phyloP scores from a whole-genome alignment of 2,113 vertebrate genomes.

The Plectropomus leopardus region DNA sequence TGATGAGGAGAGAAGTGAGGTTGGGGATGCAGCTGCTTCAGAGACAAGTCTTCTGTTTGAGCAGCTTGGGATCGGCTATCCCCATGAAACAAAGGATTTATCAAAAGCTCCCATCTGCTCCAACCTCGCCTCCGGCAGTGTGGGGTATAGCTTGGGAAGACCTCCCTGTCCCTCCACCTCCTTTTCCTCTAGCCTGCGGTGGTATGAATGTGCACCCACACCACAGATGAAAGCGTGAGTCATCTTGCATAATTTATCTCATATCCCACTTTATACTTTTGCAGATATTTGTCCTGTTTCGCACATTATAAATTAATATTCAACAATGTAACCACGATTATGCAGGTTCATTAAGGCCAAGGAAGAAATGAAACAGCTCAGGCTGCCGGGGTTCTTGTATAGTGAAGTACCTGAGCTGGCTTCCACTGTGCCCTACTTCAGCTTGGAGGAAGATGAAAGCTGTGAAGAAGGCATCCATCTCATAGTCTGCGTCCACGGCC shows the following conservation, averaged over 20 bases:
- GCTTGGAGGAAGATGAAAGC: conserved; percentile 92
- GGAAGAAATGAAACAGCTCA: conserved; percentile 95
- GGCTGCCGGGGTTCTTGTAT: conserved; percentile 96
- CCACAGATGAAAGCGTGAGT: conserved; percentile 96
- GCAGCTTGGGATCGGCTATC: conserved; percentile 73
- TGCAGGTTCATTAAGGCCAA: conserved; percentile 94
- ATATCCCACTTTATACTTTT: conserved; percentile 4
- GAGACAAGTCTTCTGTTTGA: conserved; percentile 82
- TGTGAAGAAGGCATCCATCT: conserved; percentile 96
- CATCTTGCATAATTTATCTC: conserved; percentile 6
- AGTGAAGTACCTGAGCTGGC: conserved; percentile 94
- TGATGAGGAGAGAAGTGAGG: conserved; percentile 74
- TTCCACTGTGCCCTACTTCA: conserved; percentile 96
- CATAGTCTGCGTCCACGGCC: conserved; percentile 96
- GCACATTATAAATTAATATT: conserved; percentile 22
- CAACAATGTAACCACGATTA: conserved; percentile 30
- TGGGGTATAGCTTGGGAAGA: conserved; percentile 82
- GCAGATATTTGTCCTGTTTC: conserved; percentile 12
- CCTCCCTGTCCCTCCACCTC: conserved; percentile 73
- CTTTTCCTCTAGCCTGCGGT: conserved; percentile 81
- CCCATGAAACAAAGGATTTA: conserved; percentile 70
- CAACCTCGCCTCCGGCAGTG: conserved; percentile 83
- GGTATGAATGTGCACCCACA: conserved; percentile 92
- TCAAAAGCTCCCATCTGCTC: conserved; percentile 85
- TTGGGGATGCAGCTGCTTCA: conserved; percentile 71